These are phyloP conservation scores for Montipora sp. DNA, from an alignment of 64 coral and sea anemone genomes.

Conservation along the genomic window DNA sequence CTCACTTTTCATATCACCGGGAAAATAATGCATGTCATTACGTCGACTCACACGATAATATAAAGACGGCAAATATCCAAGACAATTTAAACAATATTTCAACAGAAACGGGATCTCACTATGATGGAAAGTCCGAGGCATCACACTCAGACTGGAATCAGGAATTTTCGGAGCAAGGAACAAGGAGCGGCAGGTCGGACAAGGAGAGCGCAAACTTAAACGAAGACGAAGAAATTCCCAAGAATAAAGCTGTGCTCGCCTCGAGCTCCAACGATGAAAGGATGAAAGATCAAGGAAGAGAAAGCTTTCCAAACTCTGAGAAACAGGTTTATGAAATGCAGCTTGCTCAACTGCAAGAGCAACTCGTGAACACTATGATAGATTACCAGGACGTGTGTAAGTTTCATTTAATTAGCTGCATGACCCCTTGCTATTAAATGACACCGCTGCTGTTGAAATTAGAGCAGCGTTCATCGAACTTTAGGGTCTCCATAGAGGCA, in stretches of 20 bases:
- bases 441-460: too few relatives aligned
- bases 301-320: conserved; percentile 20
- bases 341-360: conserved; percentile 65
- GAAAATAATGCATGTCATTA: not conserved
- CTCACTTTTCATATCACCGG: conserved; percentile 14
- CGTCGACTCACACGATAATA: not conserved
- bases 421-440: too few relatives aligned
- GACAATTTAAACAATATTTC: not conserved
- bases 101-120: not conserved
- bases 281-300: not conserved
- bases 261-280: not conserved
- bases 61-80: not conserved
- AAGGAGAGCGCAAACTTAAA: not conserved
- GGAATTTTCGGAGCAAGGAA: not conserved
- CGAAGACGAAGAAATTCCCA: not conserved
- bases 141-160: not conserved
- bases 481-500: too few relatives aligned
- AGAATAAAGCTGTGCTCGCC: not conserved
- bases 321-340: conserved; percentile 74
- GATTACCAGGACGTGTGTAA: conserved; percentile 59
- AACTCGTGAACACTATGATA: conserved; percentile 70
- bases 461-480: too few relatives aligned
- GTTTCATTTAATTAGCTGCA: not conserved
- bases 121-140: not conserved
- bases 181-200: not conserved